A percentile compares a stretch with the other conserved stretches of the same genome.
These are phyloP conservation scores for Egretta garzetta DNA, from an alignment of 2,113 vertebrate genomes.

Conservation along the genomic window DNA sequence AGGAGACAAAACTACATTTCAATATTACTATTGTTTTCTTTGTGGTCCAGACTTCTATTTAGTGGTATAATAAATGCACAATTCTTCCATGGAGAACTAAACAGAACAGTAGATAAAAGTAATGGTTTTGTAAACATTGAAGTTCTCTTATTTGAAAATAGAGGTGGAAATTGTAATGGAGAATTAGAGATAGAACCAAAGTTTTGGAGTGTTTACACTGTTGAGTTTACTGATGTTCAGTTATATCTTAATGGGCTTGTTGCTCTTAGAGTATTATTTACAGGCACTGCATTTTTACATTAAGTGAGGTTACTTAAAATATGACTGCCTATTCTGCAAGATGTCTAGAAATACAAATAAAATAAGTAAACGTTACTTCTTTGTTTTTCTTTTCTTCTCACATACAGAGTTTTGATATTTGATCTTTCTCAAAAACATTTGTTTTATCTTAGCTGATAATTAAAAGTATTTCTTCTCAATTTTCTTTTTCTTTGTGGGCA, in stretches of 20 bases:
- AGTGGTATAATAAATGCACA: neutral
- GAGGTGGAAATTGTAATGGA: neutral
- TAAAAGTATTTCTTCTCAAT: neutral
- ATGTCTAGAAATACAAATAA: neutral
- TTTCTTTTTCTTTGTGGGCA: neutral
- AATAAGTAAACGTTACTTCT: neutral
- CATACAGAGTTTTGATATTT: neutral
- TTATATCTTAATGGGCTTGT: neutral
- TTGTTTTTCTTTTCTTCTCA: neutral
- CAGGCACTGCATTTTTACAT: neutral
- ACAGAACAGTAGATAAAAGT: neutral
- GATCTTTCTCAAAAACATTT: neutral
- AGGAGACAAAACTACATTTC: neutral
- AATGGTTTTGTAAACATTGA: neutral
- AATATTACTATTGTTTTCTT: neutral
- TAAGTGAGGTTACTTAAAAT: neutral
- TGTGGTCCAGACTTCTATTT: neutral
- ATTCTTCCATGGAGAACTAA: neutral
- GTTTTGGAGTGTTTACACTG: neutral
- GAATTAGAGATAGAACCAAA: neutral
- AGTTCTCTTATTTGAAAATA: neutral
- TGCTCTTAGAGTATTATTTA: neutral
- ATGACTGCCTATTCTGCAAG: neutral
- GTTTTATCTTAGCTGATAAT: slow-evolving; percentile 1
- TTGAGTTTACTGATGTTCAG: neutral